Evolutionary conservation across 2,797 vertebrate genomes (phyloP).

Genomic region (Cetoscarus ocellatus): DNA sequence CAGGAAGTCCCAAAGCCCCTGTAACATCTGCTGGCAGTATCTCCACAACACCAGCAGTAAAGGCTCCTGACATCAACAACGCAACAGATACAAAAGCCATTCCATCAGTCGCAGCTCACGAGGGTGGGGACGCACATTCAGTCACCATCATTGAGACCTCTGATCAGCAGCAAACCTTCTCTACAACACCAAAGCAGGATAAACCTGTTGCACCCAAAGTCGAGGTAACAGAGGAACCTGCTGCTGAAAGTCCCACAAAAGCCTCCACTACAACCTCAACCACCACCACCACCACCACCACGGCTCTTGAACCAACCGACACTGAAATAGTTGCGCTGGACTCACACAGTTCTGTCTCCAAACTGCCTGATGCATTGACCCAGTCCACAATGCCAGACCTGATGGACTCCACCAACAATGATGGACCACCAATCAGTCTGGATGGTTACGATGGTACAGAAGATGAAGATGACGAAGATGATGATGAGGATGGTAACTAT

Average conservation of each 20-base stretch:
- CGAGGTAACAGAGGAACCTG: fast-evolving
- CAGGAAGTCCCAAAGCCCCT: fast-evolving
- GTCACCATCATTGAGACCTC: not conserved
- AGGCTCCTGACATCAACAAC: fast-evolving
- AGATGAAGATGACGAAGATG: not conserved
- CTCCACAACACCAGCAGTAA: fast-evolving
- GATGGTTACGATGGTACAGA: not conserved
- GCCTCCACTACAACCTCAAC: not conserved
- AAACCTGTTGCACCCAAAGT: fast-evolving
- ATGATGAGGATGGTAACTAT: not conserved
- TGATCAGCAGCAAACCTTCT: fast-evolving
- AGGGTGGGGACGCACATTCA: fast-evolving
- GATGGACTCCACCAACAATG: not conserved
- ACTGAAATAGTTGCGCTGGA: not conserved
- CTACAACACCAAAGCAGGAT: fast-evolving
- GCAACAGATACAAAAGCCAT: not conserved
- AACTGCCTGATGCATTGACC: not conserved
- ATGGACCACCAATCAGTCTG: fast-evolving
- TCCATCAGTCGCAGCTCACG: fast-evolving
- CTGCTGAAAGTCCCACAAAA: not conserved
- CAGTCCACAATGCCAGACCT: not conserved
- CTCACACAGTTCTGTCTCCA: not conserved
- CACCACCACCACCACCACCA: fast-evolving
- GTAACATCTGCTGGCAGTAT: fast-evolving
- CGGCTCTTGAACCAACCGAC: not conserved